Evolutionary conservation across 2,113 vertebrate genomes (phyloP).

Genomic region (Cromileptes altivelis): DNA sequence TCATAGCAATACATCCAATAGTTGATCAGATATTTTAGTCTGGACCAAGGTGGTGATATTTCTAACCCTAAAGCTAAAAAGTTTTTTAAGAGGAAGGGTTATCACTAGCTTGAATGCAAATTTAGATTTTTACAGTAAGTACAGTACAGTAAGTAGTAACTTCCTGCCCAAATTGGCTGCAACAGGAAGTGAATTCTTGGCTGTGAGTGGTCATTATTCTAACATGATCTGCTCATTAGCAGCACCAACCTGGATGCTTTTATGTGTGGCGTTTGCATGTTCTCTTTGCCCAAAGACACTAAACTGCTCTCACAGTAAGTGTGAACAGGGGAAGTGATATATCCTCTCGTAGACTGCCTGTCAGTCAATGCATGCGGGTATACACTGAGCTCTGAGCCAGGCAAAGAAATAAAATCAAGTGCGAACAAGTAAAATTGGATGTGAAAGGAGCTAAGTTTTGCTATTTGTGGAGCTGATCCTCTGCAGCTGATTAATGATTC

Average conservation of each 20-base stretch:
- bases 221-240: background rate
- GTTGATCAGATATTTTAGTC: too few species aligned
- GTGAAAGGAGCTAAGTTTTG: background rate
- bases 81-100: too few species aligned
- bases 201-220: background rate
- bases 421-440: background rate
- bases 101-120: too few species aligned
- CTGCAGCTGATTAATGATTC: constrained; percentile 26
- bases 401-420: background rate
- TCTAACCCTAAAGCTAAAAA: background rate
- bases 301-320: too few species aligned
- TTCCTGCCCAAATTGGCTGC: background rate
- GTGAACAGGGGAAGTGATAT: background rate
- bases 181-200: background rate
- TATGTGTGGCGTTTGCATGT: too few species aligned
- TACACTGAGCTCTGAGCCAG: background rate
- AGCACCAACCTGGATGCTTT: background rate
- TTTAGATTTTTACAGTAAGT: too few species aligned
- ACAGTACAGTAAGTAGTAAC: too few species aligned
- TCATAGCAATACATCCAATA: too few species aligned
- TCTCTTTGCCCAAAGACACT: background rate
- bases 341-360: background rate
- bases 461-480: constrained; percentile 15
- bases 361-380: background rate
- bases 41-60: too few species aligned